Base-by-base conservation (phyloP, 2,888 invertebrate genomes). In the Saturnia japonica region DNA sequence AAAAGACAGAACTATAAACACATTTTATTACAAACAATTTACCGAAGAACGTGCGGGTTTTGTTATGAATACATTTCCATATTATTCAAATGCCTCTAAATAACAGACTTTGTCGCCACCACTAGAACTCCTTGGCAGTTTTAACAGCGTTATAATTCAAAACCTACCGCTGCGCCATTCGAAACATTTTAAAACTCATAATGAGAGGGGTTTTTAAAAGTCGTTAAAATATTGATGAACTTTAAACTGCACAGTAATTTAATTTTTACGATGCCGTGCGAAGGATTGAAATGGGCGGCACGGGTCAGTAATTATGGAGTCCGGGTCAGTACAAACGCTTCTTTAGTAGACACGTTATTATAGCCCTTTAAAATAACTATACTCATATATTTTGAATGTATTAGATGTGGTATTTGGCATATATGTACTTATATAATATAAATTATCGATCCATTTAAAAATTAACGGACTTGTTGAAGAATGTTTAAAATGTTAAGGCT, bases 161-260 rank as follows among this genome's bases (percentile, higher is more conserved):
- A 54, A 34, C 12, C 19, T 34, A 28, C 25, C 34, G 45, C 47
- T 19, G 51, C 34, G 45, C 40, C 57, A 25, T 60, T 25, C 28
- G 11, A 64, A 64, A 40, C 16, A 40, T 71, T 75, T 76, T 74
- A 75, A 76, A 73, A 68, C 67, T 34, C 69, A 71, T 76, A 77
- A 76, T 78, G 74, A 75, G 77, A 71, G 72, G 72, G 67, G 74
- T 75, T 77, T 70, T 77, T 71, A 73, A 70, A 77, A 76, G 72
- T 76, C 75, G 80, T 82, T 81, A 80, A 82, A 81, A 78, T 73
- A 80, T 81, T 82, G 78, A 82, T 85, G 84, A 85, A 82, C 79
- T 81, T 81, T 80, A 81, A 84, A 82, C 77, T 80, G 77, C 74
- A 75, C 72, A 79, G 78, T 86, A 86, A 88, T 88, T 86, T 84